Evolutionary conservation across 2,888 invertebrate species (phyloP), one percentile per base, ranked within the genome.

Genomic region (Liodrosophila aerea): DNA sequence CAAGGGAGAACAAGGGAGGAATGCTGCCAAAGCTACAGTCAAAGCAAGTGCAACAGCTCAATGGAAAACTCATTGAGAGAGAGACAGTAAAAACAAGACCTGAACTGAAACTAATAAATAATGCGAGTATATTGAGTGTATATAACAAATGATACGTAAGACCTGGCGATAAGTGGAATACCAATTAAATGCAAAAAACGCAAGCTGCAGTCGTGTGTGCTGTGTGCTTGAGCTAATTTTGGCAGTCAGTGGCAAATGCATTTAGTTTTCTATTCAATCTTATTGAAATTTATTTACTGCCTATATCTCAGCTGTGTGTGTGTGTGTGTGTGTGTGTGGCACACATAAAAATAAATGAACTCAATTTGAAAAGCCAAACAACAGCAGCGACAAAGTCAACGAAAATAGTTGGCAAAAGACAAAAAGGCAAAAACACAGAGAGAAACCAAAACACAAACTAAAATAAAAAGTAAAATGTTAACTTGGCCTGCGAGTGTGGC

Each of bases 281-380:
- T 43, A 43, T 51, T 63, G 60, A 64, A 71, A 64, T 67, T 43
- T 52, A 74, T 71, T 73, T 73, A 73, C 72, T 73, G 74, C 33
- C 64, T 43, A 7, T 1, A 3, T 8, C 15, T 16, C 5, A 37
- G 16, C 9, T 29, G 45, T 41, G 8, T 18, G 13, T 13, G 12
- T 50, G 40, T 12, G 39, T 18, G 29, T 29, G 29, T 8, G 29
- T 33, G 33, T 61, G 39, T 57, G 63, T 58, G 64, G 41, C 68
- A 63, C 65, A 58, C 51, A 49, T 68, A 75, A 61, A 76, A 76
- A 76, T 73, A 81, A 76, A 81, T 74, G 75, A 74, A 76, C 78
- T 81, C 74, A 74, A 81, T 76, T 81, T 63, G 46, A 53, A 57
- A 18, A 64, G 41, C 22, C 50, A 43, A 40, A 49, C 12, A 57